Conservation (phyloP, 2,888 invertebrate species). For the Sarcophaga subvicina region DNA sequence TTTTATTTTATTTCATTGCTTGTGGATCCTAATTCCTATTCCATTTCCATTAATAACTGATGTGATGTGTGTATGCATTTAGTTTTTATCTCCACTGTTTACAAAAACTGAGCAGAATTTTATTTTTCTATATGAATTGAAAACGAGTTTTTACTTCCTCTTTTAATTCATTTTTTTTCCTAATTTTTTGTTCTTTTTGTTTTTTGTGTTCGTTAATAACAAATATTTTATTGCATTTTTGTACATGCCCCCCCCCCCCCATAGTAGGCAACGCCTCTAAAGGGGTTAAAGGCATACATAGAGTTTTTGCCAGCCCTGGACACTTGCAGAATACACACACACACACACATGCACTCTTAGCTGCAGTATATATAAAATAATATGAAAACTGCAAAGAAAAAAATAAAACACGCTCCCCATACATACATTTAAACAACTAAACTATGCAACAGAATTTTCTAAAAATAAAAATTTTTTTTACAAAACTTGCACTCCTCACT, state of each 20-base stretch:
- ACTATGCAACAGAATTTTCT: neutral
- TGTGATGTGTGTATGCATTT: conserved; percentile 43
- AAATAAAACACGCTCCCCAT: too few species aligned
- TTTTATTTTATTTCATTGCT: neutral
- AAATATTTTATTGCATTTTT: conserved; percentile 60
- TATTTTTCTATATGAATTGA: neutral
- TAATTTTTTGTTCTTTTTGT: neutral
- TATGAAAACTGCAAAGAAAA: neutral
- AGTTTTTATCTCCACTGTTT: neutral
- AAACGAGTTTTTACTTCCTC: too few species aligned
- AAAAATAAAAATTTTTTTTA: too few species aligned
- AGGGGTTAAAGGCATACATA: neutral
- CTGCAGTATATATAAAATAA: neutral
- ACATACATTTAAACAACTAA: neutral
- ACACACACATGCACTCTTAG: neutral
- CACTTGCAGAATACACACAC: neutral
- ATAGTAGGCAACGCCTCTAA: conserved; percentile 45
- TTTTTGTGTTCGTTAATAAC: conserved; percentile 1
- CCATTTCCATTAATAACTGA: conserved; percentile 35
- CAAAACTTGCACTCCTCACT: too few species aligned
- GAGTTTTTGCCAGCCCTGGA: neutral
- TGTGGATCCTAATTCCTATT: too few species aligned
- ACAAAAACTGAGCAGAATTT: neutral
- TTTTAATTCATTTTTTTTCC: too few species aligned
- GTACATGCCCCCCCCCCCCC: neutral